phyloP scores from a whole-genome alignment of 2,113 vertebrate species.

The Phalacrocorax carbo region DNA sequence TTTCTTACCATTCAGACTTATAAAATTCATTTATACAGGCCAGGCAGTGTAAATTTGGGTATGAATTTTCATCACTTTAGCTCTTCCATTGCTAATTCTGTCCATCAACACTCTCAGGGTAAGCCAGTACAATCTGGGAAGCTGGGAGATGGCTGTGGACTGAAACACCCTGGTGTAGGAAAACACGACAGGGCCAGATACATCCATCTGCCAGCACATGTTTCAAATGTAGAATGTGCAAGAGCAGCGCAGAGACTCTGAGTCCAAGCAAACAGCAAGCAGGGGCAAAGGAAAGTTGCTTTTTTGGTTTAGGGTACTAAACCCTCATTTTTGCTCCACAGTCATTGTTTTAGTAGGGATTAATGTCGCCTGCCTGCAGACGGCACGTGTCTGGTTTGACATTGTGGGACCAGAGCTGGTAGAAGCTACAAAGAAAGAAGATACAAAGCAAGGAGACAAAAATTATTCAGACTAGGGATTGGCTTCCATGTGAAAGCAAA shows the following conservation, averaged over 20 bases:
- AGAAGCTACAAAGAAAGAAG: background rate
- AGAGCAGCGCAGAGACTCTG: background rate
- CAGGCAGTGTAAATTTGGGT: background rate
- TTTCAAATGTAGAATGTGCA: background rate
- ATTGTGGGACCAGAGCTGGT: background rate
- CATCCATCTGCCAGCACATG: background rate
- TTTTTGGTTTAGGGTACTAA: background rate
- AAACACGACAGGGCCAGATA: background rate
- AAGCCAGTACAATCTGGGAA: background rate
- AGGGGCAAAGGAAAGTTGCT: background rate
- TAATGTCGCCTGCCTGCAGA: background rate
- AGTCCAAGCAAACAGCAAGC: background rate
- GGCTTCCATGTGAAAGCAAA: background rate
- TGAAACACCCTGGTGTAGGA: background rate
- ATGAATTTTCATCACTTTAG: background rate
- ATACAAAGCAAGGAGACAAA: background rate
- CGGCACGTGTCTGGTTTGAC: background rate
- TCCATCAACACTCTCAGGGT: background rate
- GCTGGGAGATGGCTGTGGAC: background rate
- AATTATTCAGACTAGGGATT: background rate
- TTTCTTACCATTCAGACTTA: background rate
- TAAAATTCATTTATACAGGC: background rate
- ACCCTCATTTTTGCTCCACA: background rate
- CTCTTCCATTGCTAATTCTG: background rate
- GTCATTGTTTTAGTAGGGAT: background rate